Conservation (phyloP, 2,888 invertebrate genomes). For the Ophioninae sp. region DNA sequence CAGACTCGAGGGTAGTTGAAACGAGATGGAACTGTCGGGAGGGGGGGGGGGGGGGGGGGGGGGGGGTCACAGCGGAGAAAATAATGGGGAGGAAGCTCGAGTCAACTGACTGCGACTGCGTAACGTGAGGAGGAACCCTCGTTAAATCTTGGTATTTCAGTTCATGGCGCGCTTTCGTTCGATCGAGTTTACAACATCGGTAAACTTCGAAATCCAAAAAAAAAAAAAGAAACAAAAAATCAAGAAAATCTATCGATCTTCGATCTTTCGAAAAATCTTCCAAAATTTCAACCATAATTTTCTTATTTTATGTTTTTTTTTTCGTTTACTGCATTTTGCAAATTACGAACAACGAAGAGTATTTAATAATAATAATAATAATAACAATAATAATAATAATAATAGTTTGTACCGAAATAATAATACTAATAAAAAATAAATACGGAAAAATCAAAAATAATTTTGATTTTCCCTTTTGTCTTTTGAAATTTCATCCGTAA, state of each 20-base stretch:
- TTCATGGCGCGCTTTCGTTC: constrained; percentile 59
- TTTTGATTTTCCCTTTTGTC: too few relatives aligned
- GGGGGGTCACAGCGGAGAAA: constrained; percentile 22
- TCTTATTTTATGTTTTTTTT: not conserved
- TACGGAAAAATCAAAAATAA: too few relatives aligned
- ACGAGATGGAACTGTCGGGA: not conserved
- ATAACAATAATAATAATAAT: too few relatives aligned
- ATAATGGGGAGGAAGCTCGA: constrained; percentile 30
- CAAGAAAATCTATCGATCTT: not conserved
- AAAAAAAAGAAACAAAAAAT: too few relatives aligned
- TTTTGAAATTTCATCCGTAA: too few relatives aligned
- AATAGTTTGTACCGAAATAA: too few relatives aligned
- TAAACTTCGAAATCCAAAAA: not conserved
- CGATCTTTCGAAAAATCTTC: too few relatives aligned
- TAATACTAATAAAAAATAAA: too few relatives aligned
- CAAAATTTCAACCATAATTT: not conserved
- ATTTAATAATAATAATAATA: too few relatives aligned
- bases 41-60: not conserved
- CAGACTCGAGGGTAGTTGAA: not conserved
- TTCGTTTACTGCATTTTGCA: not conserved
- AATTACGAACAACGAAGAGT: too few relatives aligned
- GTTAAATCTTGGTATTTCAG: constrained; percentile 44
- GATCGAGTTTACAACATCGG: constrained; percentile 22
- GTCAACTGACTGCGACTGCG: constrained; percentile 31
- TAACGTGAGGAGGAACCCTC: constrained; percentile 14